A percentile compares a stretch with the other conserved stretches of the same genome.
These are phyloP conservation scores for Alouatta palliata DNA, from an alignment of 2,113 vertebrate genomes.

Conservation along the genomic window DNA sequence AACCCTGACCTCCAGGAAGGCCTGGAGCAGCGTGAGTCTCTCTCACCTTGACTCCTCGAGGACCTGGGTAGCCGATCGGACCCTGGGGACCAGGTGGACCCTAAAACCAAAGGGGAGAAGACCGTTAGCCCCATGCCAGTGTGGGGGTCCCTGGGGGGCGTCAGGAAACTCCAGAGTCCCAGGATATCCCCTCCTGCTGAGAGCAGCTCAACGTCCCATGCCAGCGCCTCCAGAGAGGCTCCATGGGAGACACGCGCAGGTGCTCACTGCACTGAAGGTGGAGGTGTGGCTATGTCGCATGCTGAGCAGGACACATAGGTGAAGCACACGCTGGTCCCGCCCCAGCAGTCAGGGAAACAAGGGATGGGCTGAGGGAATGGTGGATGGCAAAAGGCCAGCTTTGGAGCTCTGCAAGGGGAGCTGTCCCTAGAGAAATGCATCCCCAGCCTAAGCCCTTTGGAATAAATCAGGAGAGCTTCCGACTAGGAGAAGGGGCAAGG, in stretches of 20 bases:
- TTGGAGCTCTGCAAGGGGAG: not conserved
- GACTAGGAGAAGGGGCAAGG: not conserved
- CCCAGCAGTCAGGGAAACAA: too few relatives aligned
- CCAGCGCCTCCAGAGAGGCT: not conserved
- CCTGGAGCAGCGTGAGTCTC: rapidly evolving
- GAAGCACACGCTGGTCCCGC: too few relatives aligned
- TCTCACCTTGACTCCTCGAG: conserved; percentile 96
- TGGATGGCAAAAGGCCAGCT: not conserved
- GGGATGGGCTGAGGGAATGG: rapidly evolving
- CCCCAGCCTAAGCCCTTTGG: not conserved
- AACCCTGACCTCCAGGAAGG: not conserved
- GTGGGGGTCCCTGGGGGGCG: rapidly evolving
- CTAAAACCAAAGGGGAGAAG: conserved; percentile 76
- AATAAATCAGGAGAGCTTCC: rapidly evolving
- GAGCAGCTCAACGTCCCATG: rapidly evolving
- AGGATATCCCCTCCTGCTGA: rapidly evolving
- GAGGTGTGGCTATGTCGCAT: rapidly evolving
- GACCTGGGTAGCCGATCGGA: conserved; percentile 95
- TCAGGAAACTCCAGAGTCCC: not conserved
- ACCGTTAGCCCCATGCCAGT: not conserved
- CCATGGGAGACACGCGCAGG: not conserved
- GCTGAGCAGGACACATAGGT: not conserved
- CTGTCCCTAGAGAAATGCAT: rapidly evolving
- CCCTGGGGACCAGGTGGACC: conserved; percentile 97
- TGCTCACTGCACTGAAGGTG: rapidly evolving